phyloP scores from a whole-genome alignment of 2,113 vertebrate genomes.

The Steatornis caripensis region DNA sequence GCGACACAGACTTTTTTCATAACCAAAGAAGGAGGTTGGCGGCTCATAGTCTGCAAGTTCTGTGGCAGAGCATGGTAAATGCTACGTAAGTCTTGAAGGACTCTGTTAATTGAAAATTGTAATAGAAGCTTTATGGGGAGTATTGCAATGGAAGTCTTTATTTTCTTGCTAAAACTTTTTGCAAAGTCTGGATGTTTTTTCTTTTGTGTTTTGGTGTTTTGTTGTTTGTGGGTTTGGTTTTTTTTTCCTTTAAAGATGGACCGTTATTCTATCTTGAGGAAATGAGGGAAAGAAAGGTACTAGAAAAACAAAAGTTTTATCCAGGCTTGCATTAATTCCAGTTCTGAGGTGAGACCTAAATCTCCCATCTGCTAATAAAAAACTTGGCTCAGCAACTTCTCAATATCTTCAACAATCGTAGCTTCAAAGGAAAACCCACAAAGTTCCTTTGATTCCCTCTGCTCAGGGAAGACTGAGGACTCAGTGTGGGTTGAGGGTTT shows the following conservation, averaged over 20 bases:
- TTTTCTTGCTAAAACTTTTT: background rate
- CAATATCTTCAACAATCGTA: background rate
- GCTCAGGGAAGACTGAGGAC: background rate
- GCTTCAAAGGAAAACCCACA: fast-evolving
- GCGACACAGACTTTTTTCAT: background rate
- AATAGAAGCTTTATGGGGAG: background rate
- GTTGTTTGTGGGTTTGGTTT: background rate
- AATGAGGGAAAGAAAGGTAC: background rate
- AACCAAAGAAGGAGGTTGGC: background rate
- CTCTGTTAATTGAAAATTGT: background rate
- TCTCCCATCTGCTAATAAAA: background rate
- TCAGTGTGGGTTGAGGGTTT: background rate
- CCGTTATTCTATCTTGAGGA: background rate
- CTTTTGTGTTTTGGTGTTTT: background rate
- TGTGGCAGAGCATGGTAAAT: background rate
- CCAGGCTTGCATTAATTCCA: background rate
- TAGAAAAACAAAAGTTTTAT: background rate
- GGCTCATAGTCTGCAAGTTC: background rate
- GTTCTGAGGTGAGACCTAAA: background rate
- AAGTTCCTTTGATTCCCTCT: background rate
- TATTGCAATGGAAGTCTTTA: background rate
- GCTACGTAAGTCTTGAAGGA: background rate
- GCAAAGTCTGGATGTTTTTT: background rate
- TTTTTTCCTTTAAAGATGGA: background rate
- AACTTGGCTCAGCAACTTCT: background rate